Conservation (phyloP, 92 coral and sea anemone genomes). For the Bergia sp. region DNA sequence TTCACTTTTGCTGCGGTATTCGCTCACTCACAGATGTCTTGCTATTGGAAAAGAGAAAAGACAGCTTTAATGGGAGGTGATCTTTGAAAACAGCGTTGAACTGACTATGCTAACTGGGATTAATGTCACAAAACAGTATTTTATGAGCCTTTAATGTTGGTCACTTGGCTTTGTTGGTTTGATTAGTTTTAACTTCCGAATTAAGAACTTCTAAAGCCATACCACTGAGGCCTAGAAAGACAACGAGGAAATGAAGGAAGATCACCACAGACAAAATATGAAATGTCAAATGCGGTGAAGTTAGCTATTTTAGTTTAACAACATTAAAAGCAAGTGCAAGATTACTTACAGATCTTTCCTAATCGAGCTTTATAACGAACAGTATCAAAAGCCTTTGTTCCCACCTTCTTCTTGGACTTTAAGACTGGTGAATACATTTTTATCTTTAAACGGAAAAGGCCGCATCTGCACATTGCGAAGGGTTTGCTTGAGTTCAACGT, state of each 20-base stretch:
- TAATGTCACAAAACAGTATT: neutral
- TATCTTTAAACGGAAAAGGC: constrained; percentile 8
- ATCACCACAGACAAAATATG: neutral
- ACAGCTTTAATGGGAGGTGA: neutral
- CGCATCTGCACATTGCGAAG: constrained; percentile 27
- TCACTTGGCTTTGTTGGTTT: neutral
- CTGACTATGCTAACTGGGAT: neutral
- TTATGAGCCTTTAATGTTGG: too few species aligned
- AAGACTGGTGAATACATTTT: constrained; percentile 15
- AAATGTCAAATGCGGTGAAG: neutral
- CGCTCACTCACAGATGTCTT: neutral
- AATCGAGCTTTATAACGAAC: constrained; percentile 37
- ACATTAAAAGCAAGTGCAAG: neutral
- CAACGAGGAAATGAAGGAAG: neutral
- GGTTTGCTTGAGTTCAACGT: neutral
- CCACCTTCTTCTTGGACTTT: constrained; percentile 6
- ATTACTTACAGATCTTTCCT: constrained; percentile 45
- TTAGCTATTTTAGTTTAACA: neutral
- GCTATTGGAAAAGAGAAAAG: too few species aligned
- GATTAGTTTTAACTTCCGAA: neutral
- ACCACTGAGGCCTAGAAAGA: neutral
- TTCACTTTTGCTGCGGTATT: neutral
- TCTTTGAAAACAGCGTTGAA: neutral
- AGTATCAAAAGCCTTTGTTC: constrained; percentile 8
- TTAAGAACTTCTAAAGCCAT: neutral